phyloP scores from a whole-genome alignment of 53 echinoderm and acorn worm genomes.

The Arbacia lixula region DNA sequence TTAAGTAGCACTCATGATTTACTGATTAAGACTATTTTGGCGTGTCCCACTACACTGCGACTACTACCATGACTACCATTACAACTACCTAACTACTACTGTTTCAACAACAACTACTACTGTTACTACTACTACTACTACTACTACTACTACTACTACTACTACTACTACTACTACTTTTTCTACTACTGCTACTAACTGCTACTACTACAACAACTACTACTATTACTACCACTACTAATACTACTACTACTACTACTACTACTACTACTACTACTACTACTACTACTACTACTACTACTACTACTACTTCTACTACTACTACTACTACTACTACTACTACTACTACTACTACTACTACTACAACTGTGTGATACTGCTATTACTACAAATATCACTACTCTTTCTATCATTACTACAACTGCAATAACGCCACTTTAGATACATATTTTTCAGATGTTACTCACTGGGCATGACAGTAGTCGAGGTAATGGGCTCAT shows the following conservation, averaged over 20 bases:
- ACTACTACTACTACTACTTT: conserved; percentile 4
- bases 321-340: conserved; percentile 5
- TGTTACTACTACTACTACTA: conserved; percentile 15
- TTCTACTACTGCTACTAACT: conserved; percentile 6
- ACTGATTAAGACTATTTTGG: too few species aligned
- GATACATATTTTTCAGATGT: too few species aligned
- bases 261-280: conserved; percentile 40
- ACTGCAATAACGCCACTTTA: too few species aligned
- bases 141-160: not conserved
- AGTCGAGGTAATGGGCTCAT: too few species aligned
- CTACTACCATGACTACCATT: too few species aligned
- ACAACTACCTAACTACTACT: too few species aligned
- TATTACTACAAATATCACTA: not conserved
- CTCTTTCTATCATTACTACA: not conserved
- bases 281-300: conserved; percentile 46
- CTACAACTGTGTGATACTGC: conserved; percentile 5
- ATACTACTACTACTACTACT: conserved; percentile 33
- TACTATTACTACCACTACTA: conserved; percentile 31
- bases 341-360: conserved; percentile 23
- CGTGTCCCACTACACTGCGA: too few species aligned
- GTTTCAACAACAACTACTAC: not conserved
- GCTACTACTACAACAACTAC: conserved; percentile 25
- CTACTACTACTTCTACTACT: not conserved
- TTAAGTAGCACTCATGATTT: too few species aligned
- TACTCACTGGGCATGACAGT: too few species aligned